Evolutionary conservation across 2,113 vertebrate genomes (phyloP), one percentile per base, ranked within the genome.

Genomic region (Dryoscopus gambensis): DNA sequence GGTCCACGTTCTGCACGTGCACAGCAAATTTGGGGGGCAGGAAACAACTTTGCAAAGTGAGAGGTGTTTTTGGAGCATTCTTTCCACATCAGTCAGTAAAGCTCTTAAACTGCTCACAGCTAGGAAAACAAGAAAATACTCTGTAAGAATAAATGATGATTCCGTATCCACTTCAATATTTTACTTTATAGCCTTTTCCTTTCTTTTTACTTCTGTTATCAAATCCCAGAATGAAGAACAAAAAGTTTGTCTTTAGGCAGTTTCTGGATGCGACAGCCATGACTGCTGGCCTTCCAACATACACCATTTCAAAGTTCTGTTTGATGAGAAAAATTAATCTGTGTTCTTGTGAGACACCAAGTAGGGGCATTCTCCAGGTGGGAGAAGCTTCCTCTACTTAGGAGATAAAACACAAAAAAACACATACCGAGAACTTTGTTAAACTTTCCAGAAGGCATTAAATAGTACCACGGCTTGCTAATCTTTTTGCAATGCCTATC

Each of bases 1-100:
- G 13, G 24, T 37, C 27, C 31, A 19, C 0, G 33, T 71, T 55
- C 30, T 78, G 27, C 1, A 1, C 0, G 1, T 27, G 42, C 60
- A 86, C 65, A 82, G 19, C 3, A 47, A 33, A 50, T 23, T 22
- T 56, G 27, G 60, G 76, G 89, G 37, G 19, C 13, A 52, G 30
- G 25, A 70, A 79, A 11, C 6, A 40, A 14, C 19, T 84, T 4
- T 68, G 23, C 33, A 68, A 68, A 35, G 23, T 23, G 5, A 70
- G 18, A 23, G 60, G 4, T 20, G 22, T 44, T 92, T 76, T 44
- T 64, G 16, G 10, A 40, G 3, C 24, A 17, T 16, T 40, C 68
- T 59, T 90, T 67, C n/a, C 30, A 23, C 9, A 19, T 11, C 30
- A 80, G 47, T 12, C 59, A 70, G 18, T 24, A 50, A 70, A 78